These are phyloP conservation scores for Mimas tiliae DNA, from an alignment of 2,888 invertebrate genomes.

Conservation along the genomic window DNA sequence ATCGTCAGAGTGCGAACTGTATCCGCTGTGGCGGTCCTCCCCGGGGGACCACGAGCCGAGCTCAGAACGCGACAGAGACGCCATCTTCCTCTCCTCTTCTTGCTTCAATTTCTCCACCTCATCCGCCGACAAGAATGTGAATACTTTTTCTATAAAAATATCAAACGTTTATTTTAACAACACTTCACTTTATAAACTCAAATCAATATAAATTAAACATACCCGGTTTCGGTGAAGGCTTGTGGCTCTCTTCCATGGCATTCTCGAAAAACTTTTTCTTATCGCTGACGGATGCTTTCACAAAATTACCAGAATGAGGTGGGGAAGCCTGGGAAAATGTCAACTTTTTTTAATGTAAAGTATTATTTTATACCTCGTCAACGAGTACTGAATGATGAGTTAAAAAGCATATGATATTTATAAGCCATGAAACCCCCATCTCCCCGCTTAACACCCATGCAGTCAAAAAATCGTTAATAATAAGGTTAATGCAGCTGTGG, in stretches of 20 bases:
- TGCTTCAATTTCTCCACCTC: conserved; percentile 97
- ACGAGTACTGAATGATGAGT: conserved; percentile 50
- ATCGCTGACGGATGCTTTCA: conserved; percentile 95
- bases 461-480: conserved; percentile 64
- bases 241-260: conserved; percentile 96
- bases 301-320: conserved; percentile 89
- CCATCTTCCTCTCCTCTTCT: conserved; percentile 96
- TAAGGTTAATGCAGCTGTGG: conserved; percentile 58
- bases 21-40: conserved; percentile 81
- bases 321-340: conserved; percentile 81
- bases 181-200: not conserved
- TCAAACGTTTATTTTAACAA: not conserved
- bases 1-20: conserved; percentile 79
- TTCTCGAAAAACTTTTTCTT: conserved; percentile 98
- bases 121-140: conserved; percentile 96
- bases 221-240: conserved; percentile 94
- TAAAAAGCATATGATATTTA: conserved; percentile 78
- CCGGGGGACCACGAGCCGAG: conserved; percentile 79
- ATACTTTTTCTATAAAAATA: conserved; percentile 90
- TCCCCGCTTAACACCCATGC: conserved; percentile 80
- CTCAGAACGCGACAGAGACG: conserved; percentile 88
- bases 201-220: conserved; percentile 28
- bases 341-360: conserved; percentile 37
- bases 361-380: conserved; percentile 8
- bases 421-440: conserved; percentile 73